phyloP scores from a whole-genome alignment of 2,888 invertebrate species.

The Luperina testacea region DNA sequence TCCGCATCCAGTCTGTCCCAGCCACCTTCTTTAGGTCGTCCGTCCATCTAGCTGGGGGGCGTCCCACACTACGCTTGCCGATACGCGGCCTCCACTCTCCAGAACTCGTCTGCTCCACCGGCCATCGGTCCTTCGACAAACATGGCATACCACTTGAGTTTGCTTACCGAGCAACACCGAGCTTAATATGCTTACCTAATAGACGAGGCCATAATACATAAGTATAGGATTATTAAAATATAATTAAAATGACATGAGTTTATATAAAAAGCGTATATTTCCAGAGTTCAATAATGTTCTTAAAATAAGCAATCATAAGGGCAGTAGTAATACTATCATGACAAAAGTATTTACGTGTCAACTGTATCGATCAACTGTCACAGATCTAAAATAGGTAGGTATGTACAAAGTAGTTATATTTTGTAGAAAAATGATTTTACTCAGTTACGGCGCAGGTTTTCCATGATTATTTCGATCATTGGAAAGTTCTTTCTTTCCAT shows the following conservation, averaged over 20 bases:
- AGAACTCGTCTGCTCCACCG: too few species aligned
- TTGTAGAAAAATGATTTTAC: neutral
- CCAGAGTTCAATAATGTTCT: constrained; percentile 56
- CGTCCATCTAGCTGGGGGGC: too few species aligned
- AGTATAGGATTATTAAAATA: neutral
- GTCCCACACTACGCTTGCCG: too few species aligned
- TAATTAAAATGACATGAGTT: constrained; percentile 7
- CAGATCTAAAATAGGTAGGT: neutral
- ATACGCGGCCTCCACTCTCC: too few species aligned
- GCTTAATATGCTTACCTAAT: too few species aligned
- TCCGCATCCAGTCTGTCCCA: too few species aligned
- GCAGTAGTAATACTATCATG: constrained; percentile 53
- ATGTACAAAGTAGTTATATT: neutral
- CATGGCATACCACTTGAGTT: too few species aligned
- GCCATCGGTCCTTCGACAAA: too few species aligned
- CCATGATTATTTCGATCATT: neutral
- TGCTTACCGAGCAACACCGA: too few species aligned
- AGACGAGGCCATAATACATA: neutral
- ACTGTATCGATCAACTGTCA: neutral
- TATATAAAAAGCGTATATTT: constrained; percentile 64
- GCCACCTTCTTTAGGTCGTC: too few species aligned
- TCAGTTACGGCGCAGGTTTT: neutral
- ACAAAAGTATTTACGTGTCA: constrained; percentile 10
- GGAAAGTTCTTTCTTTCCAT: neutral
- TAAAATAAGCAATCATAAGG: constrained; percentile 48